Evolutionary conservation across 2,797 vertebrate species (phyloP), one percentile per base, ranked within the genome.

Genomic region (Muscicapa striata): DNA sequence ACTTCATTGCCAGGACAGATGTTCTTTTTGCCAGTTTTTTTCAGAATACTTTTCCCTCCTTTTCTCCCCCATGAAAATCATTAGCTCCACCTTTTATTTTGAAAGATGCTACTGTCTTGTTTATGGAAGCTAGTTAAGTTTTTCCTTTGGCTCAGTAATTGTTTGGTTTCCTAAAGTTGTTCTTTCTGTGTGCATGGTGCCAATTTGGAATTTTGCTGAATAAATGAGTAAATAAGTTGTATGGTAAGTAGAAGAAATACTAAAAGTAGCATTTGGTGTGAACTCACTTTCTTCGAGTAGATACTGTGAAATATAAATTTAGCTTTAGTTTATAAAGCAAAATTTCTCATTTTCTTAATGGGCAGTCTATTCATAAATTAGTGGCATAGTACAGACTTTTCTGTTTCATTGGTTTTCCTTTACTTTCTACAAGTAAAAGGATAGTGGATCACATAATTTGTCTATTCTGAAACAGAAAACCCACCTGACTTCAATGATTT

Each of bases 401-500:
- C 24, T 91, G 30, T 76, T 87, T 49, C 2, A 0, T 26, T 73
- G 59, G 18, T 63, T 89, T 90, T 87, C 41, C 84, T 85, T 63
- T 34, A 43, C 49, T 91, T 84, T 84, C n/a, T 74, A 16, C n/a
- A 68, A 58, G 67, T 70, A 83, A 94, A 54, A 72, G 38, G 36
- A 83, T 58, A 89, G 49, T 0, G 4, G 21, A 32, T 79, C 52
- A 30, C 82, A 67, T 36, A 14, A 43, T 79, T 91, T 40, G 74
- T 90, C 46, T 62, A 2, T 81, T 85, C 62, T 83, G 49, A 68
- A 91, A 59, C 13, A 85, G n/a, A 92, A 94, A 89, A 52, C 82
- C 68, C 87, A 89, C 79, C 81, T 91, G 87, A 94, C 49, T 92
- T 94, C 84, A 95, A 88, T 94, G 83, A 75, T 87, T 91, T 84